Percentiles rank a stretch among this genome's conserved stretches.
phyloP scores from a whole-genome alignment of 2,888 invertebrate genomes.

The Maniola hyperantus region DNA sequence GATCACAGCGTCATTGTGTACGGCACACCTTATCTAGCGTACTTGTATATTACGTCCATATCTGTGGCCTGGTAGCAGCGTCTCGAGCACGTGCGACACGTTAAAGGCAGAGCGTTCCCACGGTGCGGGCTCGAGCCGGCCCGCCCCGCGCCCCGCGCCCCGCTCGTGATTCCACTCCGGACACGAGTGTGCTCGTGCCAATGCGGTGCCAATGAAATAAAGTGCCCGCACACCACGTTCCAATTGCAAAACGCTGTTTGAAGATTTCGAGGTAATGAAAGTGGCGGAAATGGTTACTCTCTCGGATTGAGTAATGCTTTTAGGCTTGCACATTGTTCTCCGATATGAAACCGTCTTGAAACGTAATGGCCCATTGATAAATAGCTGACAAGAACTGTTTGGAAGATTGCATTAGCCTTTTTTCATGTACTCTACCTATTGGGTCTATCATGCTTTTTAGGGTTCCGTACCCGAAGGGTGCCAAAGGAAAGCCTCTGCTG shows the following conservation, averaged over 20 bases:
- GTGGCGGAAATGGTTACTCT: constrained; percentile 63
- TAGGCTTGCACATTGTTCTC: constrained; percentile 37
- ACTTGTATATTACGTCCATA: too few relatives aligned
- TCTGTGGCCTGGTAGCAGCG: constrained; percentile 58
- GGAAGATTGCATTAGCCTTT: constrained; percentile 25
- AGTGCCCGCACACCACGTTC: constrained; percentile 76
- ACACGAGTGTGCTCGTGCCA: constrained; percentile 74
- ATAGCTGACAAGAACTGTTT: constrained; percentile 30
- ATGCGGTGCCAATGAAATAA: constrained; percentile 76
- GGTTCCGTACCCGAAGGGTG: too few relatives aligned
- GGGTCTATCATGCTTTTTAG: constrained; percentile 22
- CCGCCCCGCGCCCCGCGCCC: constrained; percentile 36
- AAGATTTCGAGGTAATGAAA: constrained; percentile 63
- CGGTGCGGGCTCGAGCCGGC: constrained; percentile 67
- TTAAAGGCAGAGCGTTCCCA: constrained; percentile 82
- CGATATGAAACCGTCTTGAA: constrained; percentile 27
- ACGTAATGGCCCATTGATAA: constrained; percentile 34
- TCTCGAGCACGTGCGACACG: constrained; percentile 80
- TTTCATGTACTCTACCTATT: constrained; percentile 4
- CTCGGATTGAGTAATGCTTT: constrained; percentile 43
- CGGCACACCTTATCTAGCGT: too few relatives aligned
- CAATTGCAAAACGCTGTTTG: constrained; percentile 75
- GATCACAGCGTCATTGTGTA: too few relatives aligned
- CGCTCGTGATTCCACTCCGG: constrained; percentile 67
- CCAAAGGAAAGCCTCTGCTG: too few relatives aligned